A percentile compares a stretch with the other conserved stretches of the same genome.
Evolutionary conservation across 2,888 invertebrate genomes (phyloP).

Genomic region (Perizoma affinitatum): DNA sequence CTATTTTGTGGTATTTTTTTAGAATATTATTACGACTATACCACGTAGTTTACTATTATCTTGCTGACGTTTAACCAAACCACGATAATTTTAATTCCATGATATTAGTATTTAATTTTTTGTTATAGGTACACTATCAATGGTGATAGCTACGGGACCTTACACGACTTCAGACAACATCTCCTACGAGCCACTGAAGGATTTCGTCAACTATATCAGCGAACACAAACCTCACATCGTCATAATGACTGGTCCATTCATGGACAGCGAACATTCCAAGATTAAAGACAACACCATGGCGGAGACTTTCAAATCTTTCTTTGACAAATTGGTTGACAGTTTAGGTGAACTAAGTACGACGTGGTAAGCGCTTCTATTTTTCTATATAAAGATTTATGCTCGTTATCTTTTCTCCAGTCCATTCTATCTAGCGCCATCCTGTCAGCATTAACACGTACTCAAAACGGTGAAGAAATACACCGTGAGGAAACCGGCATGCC

Average conservation of each 20-base stretch:
- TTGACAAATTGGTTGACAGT: slow-evolving; percentile 87
- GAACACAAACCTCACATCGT: slow-evolving; percentile 90
- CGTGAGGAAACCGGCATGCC: too few species aligned
- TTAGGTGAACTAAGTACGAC: slow-evolving; percentile 83
- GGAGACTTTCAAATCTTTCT: slow-evolving; percentile 89
- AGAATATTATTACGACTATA: too few species aligned
- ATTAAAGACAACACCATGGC: slow-evolving; percentile 85
- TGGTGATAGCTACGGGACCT: slow-evolving; percentile 93
- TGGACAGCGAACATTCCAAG: slow-evolving; percentile 88
- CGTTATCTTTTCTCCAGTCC: too few species aligned
- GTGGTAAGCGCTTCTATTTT: slow-evolving; percentile 72
- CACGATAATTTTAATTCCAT: too few species aligned
- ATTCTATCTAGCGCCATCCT: too few species aligned
- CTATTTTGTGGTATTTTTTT: too few species aligned
- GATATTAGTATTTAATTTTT: not conserved
- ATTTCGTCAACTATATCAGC: slow-evolving; percentile 87
- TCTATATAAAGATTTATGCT: not conserved
- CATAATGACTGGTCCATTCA: slow-evolving; percentile 93
- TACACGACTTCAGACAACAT: slow-evolving; percentile 91
- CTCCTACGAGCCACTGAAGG: slow-evolving; percentile 91
- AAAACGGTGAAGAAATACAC: too few species aligned
- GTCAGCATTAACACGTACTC: too few species aligned
- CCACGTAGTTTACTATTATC: too few species aligned
- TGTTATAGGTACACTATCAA: slow-evolving; percentile 80
- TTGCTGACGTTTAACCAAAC: too few species aligned